Percentiles rank a stretch among this genome's conserved stretches.
These are phyloP conservation scores for Psix sp. DNA, from an alignment of 1,140 invertebrate genomes.

Conservation along the genomic window DNA sequence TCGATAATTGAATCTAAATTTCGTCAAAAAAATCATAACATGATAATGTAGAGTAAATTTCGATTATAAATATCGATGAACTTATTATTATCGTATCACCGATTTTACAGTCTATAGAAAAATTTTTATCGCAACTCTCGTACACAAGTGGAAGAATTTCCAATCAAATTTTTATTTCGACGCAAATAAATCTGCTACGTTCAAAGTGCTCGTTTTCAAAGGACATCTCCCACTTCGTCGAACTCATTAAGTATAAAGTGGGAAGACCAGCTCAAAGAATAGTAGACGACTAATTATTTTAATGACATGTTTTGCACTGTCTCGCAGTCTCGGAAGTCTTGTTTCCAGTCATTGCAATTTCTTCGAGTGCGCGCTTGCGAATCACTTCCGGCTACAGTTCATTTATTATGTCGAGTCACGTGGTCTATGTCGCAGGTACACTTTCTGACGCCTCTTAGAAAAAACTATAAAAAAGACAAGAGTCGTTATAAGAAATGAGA, in stretches of 20 bases:
- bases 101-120: no score
- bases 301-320: constrained; percentile 45
- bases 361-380: constrained; percentile 30
- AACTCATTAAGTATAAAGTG: constrained; percentile 41
- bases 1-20: no score
- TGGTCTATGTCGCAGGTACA: not conserved
- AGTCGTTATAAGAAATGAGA: no score
- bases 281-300: constrained; percentile 55
- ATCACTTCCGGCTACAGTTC: constrained; percentile 25
- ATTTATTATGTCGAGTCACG: constrained; percentile 13
- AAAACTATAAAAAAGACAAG: no score
- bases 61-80: no score
- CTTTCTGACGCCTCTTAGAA: not conserved
- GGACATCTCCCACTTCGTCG: constrained; percentile 20
- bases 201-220: constrained; percentile 27
- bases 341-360: constrained; percentile 44
- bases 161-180: constrained; percentile 19
- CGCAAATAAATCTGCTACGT: constrained; percentile 25
- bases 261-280: constrained; percentile 30
- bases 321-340: constrained; percentile 23
- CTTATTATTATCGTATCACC: no score
- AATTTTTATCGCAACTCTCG: no score
- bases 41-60: no score
- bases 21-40: no score
- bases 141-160: constrained; percentile 17